Base-by-base conservation (phyloP, 2,888 invertebrate species). In the Bombylius discolor region DNA sequence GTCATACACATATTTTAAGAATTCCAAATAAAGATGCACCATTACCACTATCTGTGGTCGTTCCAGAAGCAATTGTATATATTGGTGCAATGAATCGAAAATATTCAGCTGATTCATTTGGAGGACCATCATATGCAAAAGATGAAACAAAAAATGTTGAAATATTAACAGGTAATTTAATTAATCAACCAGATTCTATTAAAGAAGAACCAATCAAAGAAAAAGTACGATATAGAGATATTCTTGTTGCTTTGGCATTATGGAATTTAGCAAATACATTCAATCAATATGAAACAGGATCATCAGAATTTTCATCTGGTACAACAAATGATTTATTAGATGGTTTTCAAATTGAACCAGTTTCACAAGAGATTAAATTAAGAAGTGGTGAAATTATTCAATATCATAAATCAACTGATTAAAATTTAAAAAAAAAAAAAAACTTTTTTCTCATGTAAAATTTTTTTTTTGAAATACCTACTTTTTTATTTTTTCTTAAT, bases 211-310 rank as follows among this genome's bases (percentile, higher is more conserved):
- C 39, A 42, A 23, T 23, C 23, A 36, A 36, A 36, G 36, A 36
- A 8, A 42, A 42, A 42, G 39, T 42, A 42, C 39, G 39, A 11
- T 42, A 42, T 42, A 1, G 39, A 1, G 52, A 52, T 47, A 14
- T 47, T 46, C 5, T 52, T 9, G 8, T 47, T n/a, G 39, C 47
- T 4, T 33, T 56, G 5, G 56, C 56, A 9, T 33, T 56, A 47
- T 56, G 56, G 56, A 44, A 56, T 47, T 32, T 56, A 39, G 49
- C 52, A 14, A 52, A 56, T n/a, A 32, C 13, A 36, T 52, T 49
- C 33, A 52, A 56, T 49, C 45, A 56, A 33, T 56, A 56, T 52
- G 32, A 49, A 34, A 42, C 39, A 11, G 39, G 39, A 42, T 42
- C 39, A 42, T 42, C 8, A 11, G 39, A 42, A 42, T 42, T 6